Evolutionary conservation across 92 coral and sea anemone genomes (phyloP).

Genomic region (Epizoanthus illoricatus): DNA sequence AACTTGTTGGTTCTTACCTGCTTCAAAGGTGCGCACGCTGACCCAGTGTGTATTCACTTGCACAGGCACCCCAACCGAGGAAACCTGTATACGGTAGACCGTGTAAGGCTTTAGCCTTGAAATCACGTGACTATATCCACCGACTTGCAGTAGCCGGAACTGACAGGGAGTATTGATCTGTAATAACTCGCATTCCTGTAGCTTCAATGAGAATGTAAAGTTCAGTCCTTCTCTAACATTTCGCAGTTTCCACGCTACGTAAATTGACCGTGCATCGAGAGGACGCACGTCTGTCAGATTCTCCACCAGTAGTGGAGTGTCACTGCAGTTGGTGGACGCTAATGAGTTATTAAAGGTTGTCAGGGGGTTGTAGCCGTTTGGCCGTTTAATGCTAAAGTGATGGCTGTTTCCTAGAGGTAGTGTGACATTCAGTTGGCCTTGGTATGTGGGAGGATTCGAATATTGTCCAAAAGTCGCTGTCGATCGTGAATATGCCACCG

Average conservation of each 20-base stretch:
- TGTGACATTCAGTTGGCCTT: slow-evolving; percentile 32
- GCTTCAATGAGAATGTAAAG: slow-evolving; percentile 41
- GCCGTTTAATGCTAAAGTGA: slow-evolving; percentile 32
- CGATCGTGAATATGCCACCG: slow-evolving; percentile 39
- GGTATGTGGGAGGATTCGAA: slow-evolving; percentile 43
- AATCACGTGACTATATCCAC: slow-evolving; percentile 45
- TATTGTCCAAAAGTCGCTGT: slow-evolving; percentile 37
- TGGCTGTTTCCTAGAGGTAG: slow-evolving; percentile 44
- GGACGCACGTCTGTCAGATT: slow-evolving; percentile 17
- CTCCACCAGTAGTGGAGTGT: slow-evolving; percentile 42
- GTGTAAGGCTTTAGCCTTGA: slow-evolving; percentile 53
- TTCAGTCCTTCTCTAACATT: slow-evolving; percentile 46
- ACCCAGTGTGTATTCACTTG: slow-evolving; percentile 44
- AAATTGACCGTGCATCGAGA: slow-evolving; percentile 34
- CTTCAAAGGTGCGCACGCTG: slow-evolving; percentile 50
- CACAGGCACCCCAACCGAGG: slow-evolving; percentile 21
- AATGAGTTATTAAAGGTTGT: slow-evolving; percentile 45
- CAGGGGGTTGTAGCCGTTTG: slow-evolving; percentile 56
- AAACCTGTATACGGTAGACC: slow-evolving; percentile 45
- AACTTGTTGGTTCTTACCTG: slow-evolving; percentile 38
- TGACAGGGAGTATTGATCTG: slow-evolving; percentile 50
- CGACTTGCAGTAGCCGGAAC: slow-evolving; percentile 12
- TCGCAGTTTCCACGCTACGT: slow-evolving; percentile 46
- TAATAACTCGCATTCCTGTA: slow-evolving; percentile 48
- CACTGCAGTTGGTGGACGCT: slow-evolving; percentile 51